Evolutionary conservation across 2,797 vertebrate genomes (phyloP), one percentile per base, ranked within the genome.

Genomic region (Pelochelys cantorii): DNA sequence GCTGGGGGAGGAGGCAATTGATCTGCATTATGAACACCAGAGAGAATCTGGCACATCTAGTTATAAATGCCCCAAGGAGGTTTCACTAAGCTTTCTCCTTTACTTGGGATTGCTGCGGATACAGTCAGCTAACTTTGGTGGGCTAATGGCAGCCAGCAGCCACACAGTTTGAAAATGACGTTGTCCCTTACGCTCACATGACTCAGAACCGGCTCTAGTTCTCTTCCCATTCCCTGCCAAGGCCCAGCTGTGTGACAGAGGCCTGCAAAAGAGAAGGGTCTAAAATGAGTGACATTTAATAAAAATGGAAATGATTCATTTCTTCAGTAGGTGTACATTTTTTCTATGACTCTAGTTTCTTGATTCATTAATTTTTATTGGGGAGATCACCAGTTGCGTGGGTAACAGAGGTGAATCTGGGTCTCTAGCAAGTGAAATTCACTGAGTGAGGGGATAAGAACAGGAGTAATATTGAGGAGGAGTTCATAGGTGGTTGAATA

Each of bases 1-100:
- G 0, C 0, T 23, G n/a, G 5, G 68, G 17, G 15, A 5, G 31
- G 11, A 65, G 34, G 4, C 29, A 1, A 5, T 62, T 17, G 31
- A 7, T 52, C 23, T 78, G 37, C 29, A 23, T 37, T 34, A 3
- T 22, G 20, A 71, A 48, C 18, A 25, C 77, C 23, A 53, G 37
- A 52, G 42, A 48, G 75, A 78, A 23, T 48, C 77, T 54, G 77
- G 77, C 48, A 54, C 14, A 29, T n/a, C 71, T 37, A n/a, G 77
- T 79, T 27, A 53, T 79, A n/a, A 54, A 53, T 37, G 10, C 18
- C 5, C 34, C 68, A 71, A 5, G 20, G 34, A 71, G n/a, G 68
- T 37, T 71, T 71, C 37, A 71, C 68, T 20, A 71, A 20, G 5
- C 65, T 18, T 15, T 37, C 68, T 71, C 10, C 0, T 71, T 20